These are phyloP conservation scores for Eledone cirrhosa DNA, from an alignment of 2,888 invertebrate species.

Conservation along the genomic window DNA sequence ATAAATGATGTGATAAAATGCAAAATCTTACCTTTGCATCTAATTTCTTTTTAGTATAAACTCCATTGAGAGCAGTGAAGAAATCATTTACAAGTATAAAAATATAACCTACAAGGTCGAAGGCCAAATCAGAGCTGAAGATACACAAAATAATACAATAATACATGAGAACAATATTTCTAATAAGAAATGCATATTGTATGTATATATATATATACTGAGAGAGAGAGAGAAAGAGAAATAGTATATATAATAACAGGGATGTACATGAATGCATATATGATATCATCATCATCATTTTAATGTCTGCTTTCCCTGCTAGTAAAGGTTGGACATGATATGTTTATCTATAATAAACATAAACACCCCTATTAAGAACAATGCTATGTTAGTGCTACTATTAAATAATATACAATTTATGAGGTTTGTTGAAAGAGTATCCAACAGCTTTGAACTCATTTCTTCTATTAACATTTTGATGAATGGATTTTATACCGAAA, in stretches of 20 bases:
- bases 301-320: too few relatives aligned
- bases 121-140: slow-evolving; percentile 84
- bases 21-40: slow-evolving; percentile 75
- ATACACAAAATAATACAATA: slow-evolving; percentile 27
- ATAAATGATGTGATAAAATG: too few relatives aligned
- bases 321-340: too few relatives aligned
- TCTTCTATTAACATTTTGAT: background rate
- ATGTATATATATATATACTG: background rate
- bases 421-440: background rate
- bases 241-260: background rate
- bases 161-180: slow-evolving; percentile 5
- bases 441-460: background rate
- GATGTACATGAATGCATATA: too few relatives aligned
- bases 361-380: too few relatives aligned
- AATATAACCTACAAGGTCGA: slow-evolving; percentile 88
- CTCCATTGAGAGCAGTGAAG: slow-evolving; percentile 96
- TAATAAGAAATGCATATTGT: background rate
- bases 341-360: too few relatives aligned
- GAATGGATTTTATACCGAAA: background rate
- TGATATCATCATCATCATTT: too few relatives aligned
- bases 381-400: too few relatives aligned
- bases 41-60: slow-evolving; percentile 95
- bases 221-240: background rate
- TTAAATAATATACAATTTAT: background rate
- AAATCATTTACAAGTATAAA: slow-evolving; percentile 92